A percentile compares a stretch with the other conserved stretches of the same genome.
These are phyloP conservation scores for Poecilia latipinna DNA, from an alignment of 2,113 vertebrate genomes.

Conservation along the genomic window DNA sequence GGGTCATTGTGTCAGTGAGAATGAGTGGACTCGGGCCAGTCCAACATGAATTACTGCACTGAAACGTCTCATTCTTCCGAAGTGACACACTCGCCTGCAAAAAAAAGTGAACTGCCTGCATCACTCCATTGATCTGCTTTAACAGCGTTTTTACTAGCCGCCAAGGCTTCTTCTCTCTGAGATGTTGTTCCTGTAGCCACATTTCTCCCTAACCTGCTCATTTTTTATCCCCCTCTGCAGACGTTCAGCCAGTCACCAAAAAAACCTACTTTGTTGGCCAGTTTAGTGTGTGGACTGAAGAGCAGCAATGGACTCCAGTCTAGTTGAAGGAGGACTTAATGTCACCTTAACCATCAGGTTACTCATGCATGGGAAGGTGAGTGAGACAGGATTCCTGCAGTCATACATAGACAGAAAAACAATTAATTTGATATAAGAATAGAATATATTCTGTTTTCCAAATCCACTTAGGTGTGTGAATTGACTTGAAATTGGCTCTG, in stretches of 20 bases:
- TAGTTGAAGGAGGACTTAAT: constrained; percentile 98
- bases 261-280: constrained; percentile 68
- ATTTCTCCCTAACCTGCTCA: constrained; percentile 18
- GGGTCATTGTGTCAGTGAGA: constrained; percentile 72
- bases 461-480: too few species aligned
- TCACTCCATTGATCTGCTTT: constrained; percentile 30
- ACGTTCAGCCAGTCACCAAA: constrained; percentile 72
- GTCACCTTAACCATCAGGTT: constrained; percentile 98
- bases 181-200: constrained; percentile 21
- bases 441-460: too few species aligned
- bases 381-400: constrained; percentile 16
- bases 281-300: constrained; percentile 53
- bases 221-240: constrained; percentile 38
- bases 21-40: constrained; percentile 66
- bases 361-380: constrained; percentile 97
- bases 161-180: constrained; percentile 12
- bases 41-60: constrained; percentile 54
- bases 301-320: constrained; percentile 93
- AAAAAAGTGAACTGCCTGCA: constrained; percentile 17
- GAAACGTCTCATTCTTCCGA: constrained; percentile 40
- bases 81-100: background rate
- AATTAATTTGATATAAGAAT: background rate
- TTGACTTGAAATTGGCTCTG: too few species aligned
- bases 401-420: background rate
- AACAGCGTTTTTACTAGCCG: constrained; percentile 28